Evolutionary conservation across 2,113 vertebrate genomes (phyloP).

Genomic region (Melanerpes aurifrons): DNA sequence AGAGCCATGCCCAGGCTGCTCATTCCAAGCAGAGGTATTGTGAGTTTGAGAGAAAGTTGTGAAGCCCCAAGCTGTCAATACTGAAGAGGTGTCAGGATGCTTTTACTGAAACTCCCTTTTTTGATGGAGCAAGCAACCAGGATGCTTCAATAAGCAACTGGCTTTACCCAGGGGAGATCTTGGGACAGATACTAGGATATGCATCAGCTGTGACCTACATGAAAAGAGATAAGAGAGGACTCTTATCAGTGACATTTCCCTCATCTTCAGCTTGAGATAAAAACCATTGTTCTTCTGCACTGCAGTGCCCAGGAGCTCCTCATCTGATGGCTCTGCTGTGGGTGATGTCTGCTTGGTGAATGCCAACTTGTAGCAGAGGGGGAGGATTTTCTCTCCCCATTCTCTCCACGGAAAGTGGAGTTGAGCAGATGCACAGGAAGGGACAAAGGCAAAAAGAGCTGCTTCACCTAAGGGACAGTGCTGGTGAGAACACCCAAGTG

Average conservation of each 20-base stretch:
- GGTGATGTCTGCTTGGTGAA: neutral
- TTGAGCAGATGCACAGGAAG: neutral
- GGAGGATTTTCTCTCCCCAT: neutral
- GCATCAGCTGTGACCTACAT: neutral
- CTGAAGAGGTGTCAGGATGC: neutral
- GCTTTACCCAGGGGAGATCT: neutral
- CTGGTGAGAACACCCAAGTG: neutral
- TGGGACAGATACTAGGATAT: neutral
- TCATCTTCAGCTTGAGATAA: neutral
- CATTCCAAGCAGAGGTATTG: neutral
- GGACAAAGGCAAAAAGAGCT: neutral
- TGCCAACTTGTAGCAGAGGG: neutral
- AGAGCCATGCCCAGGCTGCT: neutral
- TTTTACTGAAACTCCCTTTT: neutral
- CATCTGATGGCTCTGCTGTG: neutral
- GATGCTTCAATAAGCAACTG: neutral
- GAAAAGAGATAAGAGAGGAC: neutral
- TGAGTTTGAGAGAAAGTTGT: neutral
- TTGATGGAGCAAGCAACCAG: neutral
- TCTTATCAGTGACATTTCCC: neutral
- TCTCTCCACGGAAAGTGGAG: neutral
- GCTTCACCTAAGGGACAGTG: neutral
- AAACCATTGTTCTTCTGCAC: neutral
- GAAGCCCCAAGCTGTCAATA: neutral
- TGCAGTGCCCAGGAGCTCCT: neutral